These are phyloP conservation scores for Ectemnius continuus DNA, from an alignment of 2,888 invertebrate species.

Conservation along the genomic window DNA sequence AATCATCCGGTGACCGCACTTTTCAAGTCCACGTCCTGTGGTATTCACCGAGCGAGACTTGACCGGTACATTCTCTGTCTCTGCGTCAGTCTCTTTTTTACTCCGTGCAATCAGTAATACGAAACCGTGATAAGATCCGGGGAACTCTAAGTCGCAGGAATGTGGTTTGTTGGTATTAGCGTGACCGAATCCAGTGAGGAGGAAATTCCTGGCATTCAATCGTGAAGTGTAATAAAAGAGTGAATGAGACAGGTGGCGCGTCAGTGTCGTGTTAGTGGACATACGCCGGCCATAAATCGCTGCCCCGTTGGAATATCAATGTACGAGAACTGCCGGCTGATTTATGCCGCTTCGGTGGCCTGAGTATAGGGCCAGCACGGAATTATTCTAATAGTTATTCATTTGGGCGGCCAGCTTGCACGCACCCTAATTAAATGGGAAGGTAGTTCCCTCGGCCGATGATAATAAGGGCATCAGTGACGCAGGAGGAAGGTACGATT, in stretches of 20 bases:
- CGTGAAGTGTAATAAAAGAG: background rate
- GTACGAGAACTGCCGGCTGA: background rate
- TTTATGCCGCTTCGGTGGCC: constrained; percentile 15
- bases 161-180: background rate
- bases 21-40: background rate
- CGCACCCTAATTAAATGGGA: constrained; percentile 10
- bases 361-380: constrained; percentile 12
- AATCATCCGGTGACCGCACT: background rate
- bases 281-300: background rate
- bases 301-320: background rate
- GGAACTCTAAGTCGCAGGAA: background rate
- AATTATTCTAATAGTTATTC: constrained; percentile 13
- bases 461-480: constrained; percentile 17
- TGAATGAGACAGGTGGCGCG: background rate
- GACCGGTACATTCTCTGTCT: background rate
- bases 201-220: background rate
- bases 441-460: background rate
- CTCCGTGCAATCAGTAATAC: too few species aligned
- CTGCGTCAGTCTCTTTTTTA: background rate
- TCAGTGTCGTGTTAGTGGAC: background rate
- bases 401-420: background rate
- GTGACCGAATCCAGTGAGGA: background rate
- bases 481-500: background rate
- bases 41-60: background rate
- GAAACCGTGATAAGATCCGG: too few species aligned